Conservation (phyloP, 1,140 invertebrate species). For the Drosophila ogumai region DNA sequence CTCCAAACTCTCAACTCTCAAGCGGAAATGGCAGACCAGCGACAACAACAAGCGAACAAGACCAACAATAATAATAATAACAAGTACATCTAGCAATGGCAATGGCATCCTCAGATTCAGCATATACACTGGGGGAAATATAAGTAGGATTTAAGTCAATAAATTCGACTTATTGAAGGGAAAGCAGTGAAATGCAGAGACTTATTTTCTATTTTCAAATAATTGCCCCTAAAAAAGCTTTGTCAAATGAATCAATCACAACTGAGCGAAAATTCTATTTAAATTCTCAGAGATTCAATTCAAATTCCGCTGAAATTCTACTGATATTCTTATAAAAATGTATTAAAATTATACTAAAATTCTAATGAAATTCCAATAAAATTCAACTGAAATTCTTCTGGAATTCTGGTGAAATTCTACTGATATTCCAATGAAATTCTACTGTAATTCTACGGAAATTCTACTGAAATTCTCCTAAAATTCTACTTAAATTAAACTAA, state of each 20-base stretch:
- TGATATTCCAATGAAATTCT: too few species aligned
- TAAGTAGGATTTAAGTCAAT: neutral
- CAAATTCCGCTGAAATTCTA: too few species aligned
- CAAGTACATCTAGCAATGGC: conserved; percentile 50
- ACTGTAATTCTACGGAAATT: too few species aligned
- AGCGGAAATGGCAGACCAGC: conserved; percentile 75
- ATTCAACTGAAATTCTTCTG: too few species aligned
- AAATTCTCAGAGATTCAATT: too few species aligned
- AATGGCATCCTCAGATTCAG: conserved; percentile 43
- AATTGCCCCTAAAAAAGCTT: neutral
- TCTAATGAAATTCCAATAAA: too few species aligned
- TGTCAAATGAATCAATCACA: neutral
- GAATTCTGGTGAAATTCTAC: too few species aligned
- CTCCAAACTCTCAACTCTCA: conserved; percentile 66
- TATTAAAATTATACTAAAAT: too few species aligned
- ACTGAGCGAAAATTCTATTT: too few species aligned
- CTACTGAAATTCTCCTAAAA: neutral
- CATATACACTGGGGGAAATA: conserved; percentile 19
- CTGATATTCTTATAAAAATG: too few species aligned
- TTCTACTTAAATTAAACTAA: neutral
- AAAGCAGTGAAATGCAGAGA: neutral
- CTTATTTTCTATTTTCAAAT: neutral
- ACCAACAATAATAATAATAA: conserved; percentile 43
- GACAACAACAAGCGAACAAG: conserved; percentile 24
- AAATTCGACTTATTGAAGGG: neutral